Percentiles rank a stretch among this genome's conserved stretches.
These are phyloP conservation scores for Halesus radiatus DNA, from an alignment of 1,140 invertebrate species.

Conservation along the genomic window DNA sequence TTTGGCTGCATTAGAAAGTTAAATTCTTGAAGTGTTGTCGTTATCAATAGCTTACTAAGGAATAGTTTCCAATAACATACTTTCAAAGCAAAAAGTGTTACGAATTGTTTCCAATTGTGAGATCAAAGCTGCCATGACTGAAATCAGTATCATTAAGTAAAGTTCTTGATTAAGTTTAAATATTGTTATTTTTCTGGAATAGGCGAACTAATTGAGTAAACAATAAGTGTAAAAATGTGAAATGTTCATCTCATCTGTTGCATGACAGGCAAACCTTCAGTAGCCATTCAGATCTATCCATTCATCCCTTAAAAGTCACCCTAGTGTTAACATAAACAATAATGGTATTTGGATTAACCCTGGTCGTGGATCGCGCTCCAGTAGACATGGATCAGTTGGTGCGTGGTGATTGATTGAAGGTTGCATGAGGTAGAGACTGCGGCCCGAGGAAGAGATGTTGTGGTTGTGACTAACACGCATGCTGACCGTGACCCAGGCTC, in stretches of 20 bases:
- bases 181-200: too few relatives aligned
- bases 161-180: too few relatives aligned
- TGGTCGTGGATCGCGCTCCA: slow-evolving; percentile 48
- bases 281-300: slow-evolving; percentile 22
- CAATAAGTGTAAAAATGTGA: not conserved
- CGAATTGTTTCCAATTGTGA: too few relatives aligned
- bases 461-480: slow-evolving; percentile 58
- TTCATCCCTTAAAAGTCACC: slow-evolving; percentile 9
- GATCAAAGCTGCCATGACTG: too few relatives aligned
- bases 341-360: slow-evolving; percentile 45
- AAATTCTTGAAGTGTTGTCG: too few relatives aligned
- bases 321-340: slow-evolving; percentile 41
- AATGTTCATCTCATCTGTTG: slow-evolving; percentile 23
- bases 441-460: slow-evolving; percentile 49
- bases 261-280: slow-evolving; percentile 33
- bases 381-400: slow-evolving; percentile 54
- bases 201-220: too few relatives aligned
- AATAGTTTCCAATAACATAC: too few relatives aligned
- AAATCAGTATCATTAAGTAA: too few relatives aligned
- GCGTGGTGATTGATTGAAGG: slow-evolving; percentile 52
- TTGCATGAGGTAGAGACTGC: slow-evolving; percentile 50
- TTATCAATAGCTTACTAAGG: too few relatives aligned
- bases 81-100: too few relatives aligned
- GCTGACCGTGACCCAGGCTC: slow-evolving; percentile 43
- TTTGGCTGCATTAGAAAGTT: too few relatives aligned